Evolutionary conservation across 2,888 invertebrate genomes (phyloP).

Genomic region (Tetrapedia diversipes): DNA sequence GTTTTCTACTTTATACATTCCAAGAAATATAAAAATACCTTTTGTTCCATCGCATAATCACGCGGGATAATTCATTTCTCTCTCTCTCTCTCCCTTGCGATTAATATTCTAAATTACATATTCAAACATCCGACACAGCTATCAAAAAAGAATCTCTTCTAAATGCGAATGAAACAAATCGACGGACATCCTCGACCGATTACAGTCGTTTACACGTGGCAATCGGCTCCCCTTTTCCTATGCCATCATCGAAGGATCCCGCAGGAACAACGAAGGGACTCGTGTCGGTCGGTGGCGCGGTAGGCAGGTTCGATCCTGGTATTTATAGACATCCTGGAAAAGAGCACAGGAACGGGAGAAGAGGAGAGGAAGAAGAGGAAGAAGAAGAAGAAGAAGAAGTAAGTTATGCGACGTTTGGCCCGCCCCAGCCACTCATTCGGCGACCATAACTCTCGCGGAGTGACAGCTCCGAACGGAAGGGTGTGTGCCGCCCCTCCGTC

Average conservation of each 20-base stretch:
- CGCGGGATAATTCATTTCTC: too few relatives aligned
- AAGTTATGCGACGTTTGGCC: conserved; percentile 82
- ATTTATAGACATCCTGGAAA: conserved; percentile 81
- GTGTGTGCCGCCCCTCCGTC: conserved; percentile 73
- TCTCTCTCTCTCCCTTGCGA: too few relatives aligned
- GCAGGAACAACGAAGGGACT: conserved; percentile 50
- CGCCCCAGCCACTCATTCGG: conserved; percentile 82
- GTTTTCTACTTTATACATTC: too few relatives aligned
- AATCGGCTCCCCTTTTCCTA: conserved; percentile 20
- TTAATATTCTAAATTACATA: too few relatives aligned
- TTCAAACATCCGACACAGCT: too few relatives aligned
- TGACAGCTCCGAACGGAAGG: conserved; percentile 82
- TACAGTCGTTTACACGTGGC: conserved; percentile 37
- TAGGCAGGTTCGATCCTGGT: conserved; percentile 67
- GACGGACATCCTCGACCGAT: conserved; percentile 31
- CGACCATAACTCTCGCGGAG: conserved; percentile 80
- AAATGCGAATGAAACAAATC: neutral
- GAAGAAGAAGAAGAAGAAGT: conserved; percentile 77
- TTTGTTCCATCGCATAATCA: too few relatives aligned
- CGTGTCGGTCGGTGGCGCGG: conserved; percentile 41
- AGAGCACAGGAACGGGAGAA: conserved; percentile 63
- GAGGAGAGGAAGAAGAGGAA: too few relatives aligned
- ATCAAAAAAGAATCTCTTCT: neutral
- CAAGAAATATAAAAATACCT: too few relatives aligned
- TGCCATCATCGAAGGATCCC: conserved; percentile 18